Evolutionary conservation across 2,797 vertebrate genomes (phyloP).

Genomic region (Enteromius fasciolatus): DNA sequence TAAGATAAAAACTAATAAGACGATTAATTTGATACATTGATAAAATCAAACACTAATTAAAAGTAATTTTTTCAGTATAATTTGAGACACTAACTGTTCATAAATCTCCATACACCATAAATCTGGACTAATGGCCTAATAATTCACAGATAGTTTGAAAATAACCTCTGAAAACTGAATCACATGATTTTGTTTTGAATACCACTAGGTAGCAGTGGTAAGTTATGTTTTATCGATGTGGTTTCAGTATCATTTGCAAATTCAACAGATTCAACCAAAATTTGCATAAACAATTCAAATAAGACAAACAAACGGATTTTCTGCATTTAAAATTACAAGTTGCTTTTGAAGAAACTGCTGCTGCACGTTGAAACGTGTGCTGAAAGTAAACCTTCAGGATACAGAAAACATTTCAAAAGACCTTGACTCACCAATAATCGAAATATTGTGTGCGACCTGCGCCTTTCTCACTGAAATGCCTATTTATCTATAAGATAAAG

Average conservation of each 20-base stretch:
- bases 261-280: constrained; percentile 11
- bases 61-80: background rate
- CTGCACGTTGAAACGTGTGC: background rate
- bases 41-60: background rate
- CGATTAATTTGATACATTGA: background rate
- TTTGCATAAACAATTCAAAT: constrained; percentile 7
- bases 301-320: background rate
- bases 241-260: background rate
- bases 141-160: background rate
- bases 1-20: background rate
- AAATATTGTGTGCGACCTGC: background rate
- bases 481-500: constrained; percentile 23
- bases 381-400: background rate
- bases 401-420: background rate
- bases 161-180: background rate
- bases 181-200: background rate
- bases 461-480: background rate
- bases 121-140: background rate
- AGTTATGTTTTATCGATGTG: background rate
- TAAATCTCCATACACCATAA: too few species aligned
- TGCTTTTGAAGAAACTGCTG: background rate
- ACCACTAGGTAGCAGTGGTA: background rate
- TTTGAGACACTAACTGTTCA: background rate
- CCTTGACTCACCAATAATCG: background rate
- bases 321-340: background rate